phyloP scores from a whole-genome alignment of 2,797 vertebrate genomes.

The Sebastiscus tertius region DNA sequence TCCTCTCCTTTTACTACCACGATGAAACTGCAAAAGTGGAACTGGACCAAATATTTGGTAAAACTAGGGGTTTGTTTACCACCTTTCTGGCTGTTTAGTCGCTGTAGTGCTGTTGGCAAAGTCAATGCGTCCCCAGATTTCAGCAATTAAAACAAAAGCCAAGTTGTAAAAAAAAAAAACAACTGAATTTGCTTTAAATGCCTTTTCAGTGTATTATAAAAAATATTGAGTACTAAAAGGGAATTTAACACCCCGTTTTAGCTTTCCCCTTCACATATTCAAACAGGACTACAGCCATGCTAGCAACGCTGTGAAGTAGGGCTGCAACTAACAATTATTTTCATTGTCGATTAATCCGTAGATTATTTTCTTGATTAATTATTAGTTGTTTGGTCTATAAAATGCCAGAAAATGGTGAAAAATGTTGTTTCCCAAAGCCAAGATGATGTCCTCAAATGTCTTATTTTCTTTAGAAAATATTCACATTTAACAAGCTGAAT shows the following conservation, averaged over 20 bases:
- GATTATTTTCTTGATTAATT: neutral
- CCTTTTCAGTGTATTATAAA: neutral
- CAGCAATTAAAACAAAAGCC: neutral
- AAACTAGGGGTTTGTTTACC: constrained; percentile 13
- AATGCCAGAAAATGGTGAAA: neutral
- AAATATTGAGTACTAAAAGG: neutral
- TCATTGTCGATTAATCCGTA: too few relatives aligned
- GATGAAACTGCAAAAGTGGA: constrained; percentile 15
- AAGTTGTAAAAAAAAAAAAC: neutral
- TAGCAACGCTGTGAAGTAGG: neutral
- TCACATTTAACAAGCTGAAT: too few relatives aligned
- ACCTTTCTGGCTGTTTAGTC: neutral
- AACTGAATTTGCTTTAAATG: neutral
- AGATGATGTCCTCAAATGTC: too few relatives aligned
- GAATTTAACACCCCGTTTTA: neutral
- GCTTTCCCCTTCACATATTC: neutral
- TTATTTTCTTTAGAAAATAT: neutral
- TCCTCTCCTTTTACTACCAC: constrained; percentile 8
- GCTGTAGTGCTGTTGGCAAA: neutral
- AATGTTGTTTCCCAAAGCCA: too few relatives aligned
- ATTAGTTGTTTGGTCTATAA: neutral
- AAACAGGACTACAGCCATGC: neutral
- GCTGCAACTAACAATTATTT: too few relatives aligned
- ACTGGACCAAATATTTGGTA: neutral
- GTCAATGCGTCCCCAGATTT: neutral